Base-by-base conservation (phyloP, 2,888 invertebrate species). In the Lypha dubia region DNA sequence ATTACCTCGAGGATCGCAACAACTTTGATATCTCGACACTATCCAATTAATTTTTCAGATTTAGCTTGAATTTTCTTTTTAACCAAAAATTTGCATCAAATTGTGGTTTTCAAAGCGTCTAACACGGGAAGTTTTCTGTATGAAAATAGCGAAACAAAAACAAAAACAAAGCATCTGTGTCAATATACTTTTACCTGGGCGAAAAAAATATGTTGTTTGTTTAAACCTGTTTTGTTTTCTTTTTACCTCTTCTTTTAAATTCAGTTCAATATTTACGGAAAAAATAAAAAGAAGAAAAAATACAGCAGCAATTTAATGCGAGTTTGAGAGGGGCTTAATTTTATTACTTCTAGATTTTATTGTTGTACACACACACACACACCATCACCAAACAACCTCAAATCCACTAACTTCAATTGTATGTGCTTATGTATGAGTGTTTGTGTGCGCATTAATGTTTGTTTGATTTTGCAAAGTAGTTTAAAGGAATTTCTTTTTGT, bases 221-320 rank as follows among this genome's bases (percentile, higher is more conserved):
- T 56, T 44, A 80, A 81, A 81, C 80, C 80, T 62, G 80, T 81
- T 81, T 81, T 38, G 38, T 67, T 80, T 73, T 60, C 41, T 44
- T 51, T 22, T 79, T 32, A n/a, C 44, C 24, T 17, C 22, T 71
- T 32, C 63, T 53, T 68, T 68, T 17, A 62, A 41, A 81, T 74
- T 74, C 68, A 81, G 62, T 81, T 65, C 74, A 56, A 53, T 67
- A 8, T 46, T 67, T 41, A 7, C n/a, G 51, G 20, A 58, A 13
- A n/a, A 60, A 2, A 35, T 56, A 63, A 1, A 38, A 62, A 3
- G 3, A 51, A 65, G 9, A 63, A n/a, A 22, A 20, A 22, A 35
- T 13, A 60, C 68, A 41, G 28, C 60, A 67, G 38, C 38, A 49
- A 17, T 8, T 60, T n/a, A 28, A 68, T 51, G 60, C 28, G 46